These are phyloP conservation scores for Lagocephalus sceleratus DNA, from an alignment of 2,797 vertebrate genomes.

Conservation along the genomic window DNA sequence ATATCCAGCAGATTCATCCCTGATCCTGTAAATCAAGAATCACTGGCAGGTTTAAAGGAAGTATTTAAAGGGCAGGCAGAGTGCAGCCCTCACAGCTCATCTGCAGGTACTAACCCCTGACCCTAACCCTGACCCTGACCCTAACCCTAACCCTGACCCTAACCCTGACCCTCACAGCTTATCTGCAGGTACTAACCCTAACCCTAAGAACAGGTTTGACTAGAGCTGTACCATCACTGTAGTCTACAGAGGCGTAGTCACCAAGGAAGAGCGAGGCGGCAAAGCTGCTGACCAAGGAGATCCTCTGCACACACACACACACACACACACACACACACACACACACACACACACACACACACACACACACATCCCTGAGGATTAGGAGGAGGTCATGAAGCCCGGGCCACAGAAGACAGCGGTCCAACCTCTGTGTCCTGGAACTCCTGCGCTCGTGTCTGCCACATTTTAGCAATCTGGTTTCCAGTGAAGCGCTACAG, in stretches of 20 bases:
- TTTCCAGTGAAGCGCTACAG: constrained; percentile 93
- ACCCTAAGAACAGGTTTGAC: no score
- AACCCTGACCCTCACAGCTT: no score
- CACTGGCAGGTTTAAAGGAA: not conserved
- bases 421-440: constrained; percentile 81
- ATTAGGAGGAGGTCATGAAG: not conserved
- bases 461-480: constrained; percentile 89
- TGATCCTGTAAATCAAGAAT: constrained; percentile 75
- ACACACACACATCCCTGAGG: not conserved
- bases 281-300: constrained; percentile 94
- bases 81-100: no score
- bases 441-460: constrained; percentile 76
- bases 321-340: no score
- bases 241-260: constrained; percentile 84
- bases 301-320: constrained; percentile 77
- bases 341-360: no score
- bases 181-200: no score
- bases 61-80: no score
- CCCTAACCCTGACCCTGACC: no score
- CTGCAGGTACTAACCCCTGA: no score
- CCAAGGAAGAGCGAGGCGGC: constrained; percentile 91
- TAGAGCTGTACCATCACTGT: constrained; percentile 78
- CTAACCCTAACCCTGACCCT: no score
- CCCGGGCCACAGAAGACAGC: not conserved
- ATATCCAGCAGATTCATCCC: constrained; percentile 96